A percentile compares a stretch with the other conserved stretches of the same genome.
phyloP scores from a whole-genome alignment of 2,113 vertebrate species.

The Apistogramma diplotaenia region DNA sequence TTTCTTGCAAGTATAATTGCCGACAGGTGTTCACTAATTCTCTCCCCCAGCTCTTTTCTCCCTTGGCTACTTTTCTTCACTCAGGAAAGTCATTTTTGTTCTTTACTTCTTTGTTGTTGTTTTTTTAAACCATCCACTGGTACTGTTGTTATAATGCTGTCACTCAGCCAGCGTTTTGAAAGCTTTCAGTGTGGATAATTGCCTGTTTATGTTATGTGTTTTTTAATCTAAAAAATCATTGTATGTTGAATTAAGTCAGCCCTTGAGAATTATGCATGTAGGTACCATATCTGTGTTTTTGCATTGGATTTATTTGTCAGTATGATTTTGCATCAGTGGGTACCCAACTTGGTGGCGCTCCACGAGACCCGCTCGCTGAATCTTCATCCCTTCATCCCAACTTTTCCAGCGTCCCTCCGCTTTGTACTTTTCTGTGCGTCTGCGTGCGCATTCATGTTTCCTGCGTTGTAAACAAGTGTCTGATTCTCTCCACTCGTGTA shows the following conservation, averaged over 20 bases:
- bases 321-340: constrained; percentile 21
- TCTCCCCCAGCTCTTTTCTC: constrained; percentile 50
- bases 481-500: constrained; percentile 66
- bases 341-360: not conserved
- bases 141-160: not conserved
- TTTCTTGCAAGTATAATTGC: constrained; percentile 93
- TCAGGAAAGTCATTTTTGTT: constrained; percentile 12
- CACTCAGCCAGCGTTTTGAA: not conserved
- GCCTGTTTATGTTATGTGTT: not conserved
- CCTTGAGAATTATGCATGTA: not conserved
- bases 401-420: constrained; percentile 11
- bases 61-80: constrained; percentile 7
- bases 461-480: constrained; percentile 41
- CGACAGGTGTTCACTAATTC: constrained; percentile 91
- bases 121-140: not conserved
- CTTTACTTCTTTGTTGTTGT: not conserved
- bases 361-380: not conserved
- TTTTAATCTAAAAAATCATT: not conserved
- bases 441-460: not conserved
- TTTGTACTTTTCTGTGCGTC: not conserved
- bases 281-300: not conserved
- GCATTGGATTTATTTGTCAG: not conserved
- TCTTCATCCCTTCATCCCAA: not conserved
- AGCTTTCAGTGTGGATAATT: not conserved
- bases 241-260: not conserved